These are phyloP conservation scores for Adrianichthys oophorus DNA, from an alignment of 2,797 vertebrate genomes.

Conservation along the genomic window DNA sequence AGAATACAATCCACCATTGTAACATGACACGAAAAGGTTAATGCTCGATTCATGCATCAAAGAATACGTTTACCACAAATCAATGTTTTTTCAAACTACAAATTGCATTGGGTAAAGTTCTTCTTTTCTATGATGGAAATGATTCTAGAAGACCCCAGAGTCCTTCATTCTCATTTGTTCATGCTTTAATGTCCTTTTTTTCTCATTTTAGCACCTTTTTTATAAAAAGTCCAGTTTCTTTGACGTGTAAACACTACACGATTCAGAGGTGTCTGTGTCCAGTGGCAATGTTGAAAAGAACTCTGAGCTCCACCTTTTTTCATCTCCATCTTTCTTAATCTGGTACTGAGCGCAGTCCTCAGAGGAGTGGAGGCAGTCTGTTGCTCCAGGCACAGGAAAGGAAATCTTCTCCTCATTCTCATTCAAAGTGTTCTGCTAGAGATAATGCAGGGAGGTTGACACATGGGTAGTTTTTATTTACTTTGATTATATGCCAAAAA, in stretches of 20 bases:
- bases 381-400: conserved; percentile 58
- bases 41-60: conserved; percentile 37
- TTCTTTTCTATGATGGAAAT: conserved; percentile 12
- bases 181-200: not conserved
- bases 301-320: conserved; percentile 35
- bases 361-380: conserved; percentile 71
- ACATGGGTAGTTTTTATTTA: too few relatives aligned
- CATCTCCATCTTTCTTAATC: conserved; percentile 53
- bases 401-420: conserved; percentile 52
- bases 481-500: too few relatives aligned
- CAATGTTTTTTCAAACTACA: conserved; percentile 30
- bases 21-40: conserved; percentile 27
- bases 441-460: too few relatives aligned
- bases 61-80: conserved; percentile 38
- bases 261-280: conserved; percentile 59
- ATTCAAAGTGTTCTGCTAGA: conserved; percentile 19
- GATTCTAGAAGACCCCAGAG: not conserved
- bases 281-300: conserved; percentile 68
- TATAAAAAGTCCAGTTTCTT: conserved; percentile 72
- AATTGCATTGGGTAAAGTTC: conserved; percentile 56
- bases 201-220: conserved; percentile 11
- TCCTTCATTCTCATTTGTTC: conserved; percentile 10
- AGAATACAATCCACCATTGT: conserved; percentile 43
- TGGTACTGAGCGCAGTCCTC: conserved; percentile 71
- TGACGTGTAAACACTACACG: conserved; percentile 72